Base-by-base conservation (phyloP, 2,797 vertebrate species). In the Acanthis flammea region DNA sequence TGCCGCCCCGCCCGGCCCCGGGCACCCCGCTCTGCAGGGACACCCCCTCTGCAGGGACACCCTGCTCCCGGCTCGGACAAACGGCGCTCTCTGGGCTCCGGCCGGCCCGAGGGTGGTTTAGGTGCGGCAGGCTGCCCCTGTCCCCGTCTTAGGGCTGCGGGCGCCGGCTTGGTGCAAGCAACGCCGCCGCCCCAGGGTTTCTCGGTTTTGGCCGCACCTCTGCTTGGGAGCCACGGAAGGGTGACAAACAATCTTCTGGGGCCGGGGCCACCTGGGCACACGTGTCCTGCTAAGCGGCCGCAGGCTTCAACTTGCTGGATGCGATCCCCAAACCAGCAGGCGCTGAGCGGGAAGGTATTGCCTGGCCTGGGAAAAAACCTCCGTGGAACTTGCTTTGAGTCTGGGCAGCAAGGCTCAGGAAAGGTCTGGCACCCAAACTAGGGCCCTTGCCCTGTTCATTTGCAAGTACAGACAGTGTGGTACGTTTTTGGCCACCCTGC, bases 321-420 rank as follows among this genome's bases (percentile, higher is more conserved):
- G 2, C 1, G 1, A 24, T 25, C 31, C 41, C 45, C 35, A 12
- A 53, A 42, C 2, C 28, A 15, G 13, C 19, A 15, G 44, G 41
- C 0, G 2, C 42, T n/a, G 44, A 5, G 39, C 0, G 0, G 13
- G 35, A n/a, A 23, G 18, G 8, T 4, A 1, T 12, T 22, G 33
- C 22, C 33, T 3, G 19, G 31, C 30, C 48, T 28, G 1, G 7
- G 19, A 33, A 6, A 24, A 24, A 21, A 37, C 12, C 35, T 23
- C 2, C 0, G 21, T 2, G 10, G 41, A n/a, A 39, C 24, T n/a
- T 31, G 41, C n/a, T 16, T 2, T 2, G 35, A 19, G 13, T 1
- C 5, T 1, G 35, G 31, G 27, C 55, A 39, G 35, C 3, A 3
- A 14, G 24, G 24, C 24, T 42, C n/a, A 2, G 65, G 41, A 23